Evolutionary conservation across 2,888 invertebrate genomes (phyloP).

Genomic region (Troides oblongomaculatus): DNA sequence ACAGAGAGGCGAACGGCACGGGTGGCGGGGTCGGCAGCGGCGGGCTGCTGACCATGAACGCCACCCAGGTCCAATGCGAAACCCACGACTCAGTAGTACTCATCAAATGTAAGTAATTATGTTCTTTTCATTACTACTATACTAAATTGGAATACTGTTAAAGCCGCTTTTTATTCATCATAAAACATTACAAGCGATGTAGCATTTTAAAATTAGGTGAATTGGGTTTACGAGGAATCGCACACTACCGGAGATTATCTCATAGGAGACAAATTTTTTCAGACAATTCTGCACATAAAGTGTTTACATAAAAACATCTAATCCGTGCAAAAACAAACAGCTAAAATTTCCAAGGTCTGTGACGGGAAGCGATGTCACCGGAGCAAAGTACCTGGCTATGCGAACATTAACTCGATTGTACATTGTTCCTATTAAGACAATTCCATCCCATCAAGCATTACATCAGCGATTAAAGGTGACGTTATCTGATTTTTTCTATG

Average conservation of each 20-base stretch:
- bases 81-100: constrained; percentile 85
- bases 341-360: constrained; percentile 18
- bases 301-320: not conserved
- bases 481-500: constrained; percentile 1
- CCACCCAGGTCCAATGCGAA: constrained; percentile 83
- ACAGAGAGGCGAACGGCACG: constrained; percentile 72
- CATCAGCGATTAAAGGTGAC: constrained; percentile 19
- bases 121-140: not conserved
- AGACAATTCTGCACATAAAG: not conserved
- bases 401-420: constrained; percentile 22
- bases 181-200: not conserved
- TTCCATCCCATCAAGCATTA: constrained; percentile 21
- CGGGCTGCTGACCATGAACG: constrained; percentile 78
- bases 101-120: constrained; percentile 84
- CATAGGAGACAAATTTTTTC: not conserved
- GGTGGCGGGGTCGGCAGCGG: constrained; percentile 77
- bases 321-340: constrained; percentile 3
- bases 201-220: not conserved
- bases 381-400: constrained; percentile 18
- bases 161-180: not conserved
- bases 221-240: not conserved
- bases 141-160: not conserved
- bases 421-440: constrained; percentile 27
- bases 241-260: not conserved
- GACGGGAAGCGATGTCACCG: constrained; percentile 22